Conservation (phyloP, 2,888 invertebrate genomes). For the Diaphora mendica region DNA sequence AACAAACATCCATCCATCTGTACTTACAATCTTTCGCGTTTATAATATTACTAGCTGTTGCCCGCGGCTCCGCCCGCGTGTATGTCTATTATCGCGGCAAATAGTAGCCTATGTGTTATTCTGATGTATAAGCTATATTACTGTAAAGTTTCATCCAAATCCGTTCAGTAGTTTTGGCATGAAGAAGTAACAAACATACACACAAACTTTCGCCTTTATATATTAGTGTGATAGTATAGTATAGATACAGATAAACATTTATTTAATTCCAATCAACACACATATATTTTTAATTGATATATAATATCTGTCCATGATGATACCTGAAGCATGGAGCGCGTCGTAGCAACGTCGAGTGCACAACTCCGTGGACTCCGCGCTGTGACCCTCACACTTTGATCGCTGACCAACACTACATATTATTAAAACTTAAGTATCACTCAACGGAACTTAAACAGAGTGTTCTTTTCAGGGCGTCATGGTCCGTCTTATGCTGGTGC, state of each 20-base stretch:
- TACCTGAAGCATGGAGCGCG: conserved; percentile 72
- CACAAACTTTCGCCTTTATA: too few species aligned
- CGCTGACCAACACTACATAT: conserved; percentile 77
- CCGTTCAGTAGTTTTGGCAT: too few species aligned
- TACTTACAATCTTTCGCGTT: too few species aligned
- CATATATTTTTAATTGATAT: background rate
- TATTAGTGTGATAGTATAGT: too few species aligned
- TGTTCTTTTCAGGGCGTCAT: conserved; percentile 93
- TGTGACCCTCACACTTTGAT: conserved; percentile 88
- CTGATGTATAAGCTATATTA: too few species aligned
- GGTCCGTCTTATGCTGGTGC: conserved; percentile 99
- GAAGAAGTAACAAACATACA: too few species aligned
- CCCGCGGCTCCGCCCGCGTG: too few species aligned
- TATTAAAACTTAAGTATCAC: background rate
- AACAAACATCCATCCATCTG: too few species aligned
- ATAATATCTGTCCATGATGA: conserved; percentile 67
- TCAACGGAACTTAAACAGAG: conserved; percentile 39
- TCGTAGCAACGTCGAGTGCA: conserved; percentile 73
- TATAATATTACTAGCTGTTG: too few species aligned
- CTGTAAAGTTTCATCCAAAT: too few species aligned
- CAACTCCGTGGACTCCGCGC: conserved; percentile 75
- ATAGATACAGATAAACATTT: background rate
- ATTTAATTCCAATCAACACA: background rate
- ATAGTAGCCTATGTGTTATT: too few species aligned
- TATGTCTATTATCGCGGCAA: too few species aligned